Base-by-base conservation (phyloP, 2,797 vertebrate genomes). In the Limnodromus scolopaceus region DNA sequence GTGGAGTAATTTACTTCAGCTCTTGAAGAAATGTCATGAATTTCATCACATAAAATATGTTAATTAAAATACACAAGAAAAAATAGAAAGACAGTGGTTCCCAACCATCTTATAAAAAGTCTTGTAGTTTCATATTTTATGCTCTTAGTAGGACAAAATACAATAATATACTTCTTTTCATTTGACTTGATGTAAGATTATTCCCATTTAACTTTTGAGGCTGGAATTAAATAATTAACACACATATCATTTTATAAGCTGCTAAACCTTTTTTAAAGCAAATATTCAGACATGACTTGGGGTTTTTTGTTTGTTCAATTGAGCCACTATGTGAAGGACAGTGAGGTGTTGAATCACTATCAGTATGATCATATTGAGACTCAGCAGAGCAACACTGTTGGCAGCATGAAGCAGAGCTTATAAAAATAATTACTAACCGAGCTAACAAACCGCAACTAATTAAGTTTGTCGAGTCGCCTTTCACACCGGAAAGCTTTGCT, bases 401-500 rank as follows among this genome's bases (percentile, higher is more conserved):
- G 81, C 89, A 89, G 66, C 45, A 25, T 18, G 45, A 28, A 85
- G 72, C 36, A 3, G 53, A 81, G 87, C 49, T 89, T 64, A 60
- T 49, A 57, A 57, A 85, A 84, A 70, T 69, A 94, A 49, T 86
- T 87, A 49, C 61, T 85, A 87, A 71, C 55, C 0, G 1, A 81
- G 75, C 64, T 93, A 92, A 92, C 63, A 91, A 92, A 82, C 39
- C 8, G 0, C 87, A 81, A 1, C 55, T 93, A 76, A 84, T 89
- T 61, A 54, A 53, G 82, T 84, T 85, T 94, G 74, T 84, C 2
- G 16, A 79, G 74, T 87, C 46, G 55, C 55, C 63, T 94, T 87
- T 96, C 91, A 79, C 81, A 84, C 51, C 68, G 55, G 77, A 91
- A 74, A 45, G 77, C 74, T 79, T 63, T 49, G 10, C 74, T 84